phyloP scores from a whole-genome alignment of 2,888 invertebrate species.

The Drosophila dives region DNA sequence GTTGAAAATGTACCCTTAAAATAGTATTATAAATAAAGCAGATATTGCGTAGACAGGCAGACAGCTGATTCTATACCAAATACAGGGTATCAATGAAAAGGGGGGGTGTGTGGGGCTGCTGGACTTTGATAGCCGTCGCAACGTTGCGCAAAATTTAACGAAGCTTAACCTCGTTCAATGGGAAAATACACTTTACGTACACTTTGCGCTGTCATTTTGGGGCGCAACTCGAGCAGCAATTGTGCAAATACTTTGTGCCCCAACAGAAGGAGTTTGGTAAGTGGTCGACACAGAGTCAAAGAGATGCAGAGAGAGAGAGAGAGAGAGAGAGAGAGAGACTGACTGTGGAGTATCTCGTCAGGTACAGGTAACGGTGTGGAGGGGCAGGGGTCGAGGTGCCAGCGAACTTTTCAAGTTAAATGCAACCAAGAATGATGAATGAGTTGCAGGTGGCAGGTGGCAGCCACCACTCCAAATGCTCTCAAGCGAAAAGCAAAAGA shows the following conservation, averaged over 20 bases:
- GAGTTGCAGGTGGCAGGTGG: conserved; percentile 53
- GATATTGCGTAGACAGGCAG: background rate
- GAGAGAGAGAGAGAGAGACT: no score
- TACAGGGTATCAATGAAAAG: background rate
- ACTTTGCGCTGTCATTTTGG: conserved; percentile 81
- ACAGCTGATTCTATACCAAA: no score
- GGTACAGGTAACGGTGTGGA: no score
- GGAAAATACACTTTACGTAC: conserved; percentile 77
- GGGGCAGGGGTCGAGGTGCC: background rate
- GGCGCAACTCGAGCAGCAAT: conserved; percentile 75
- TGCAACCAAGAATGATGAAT: conserved; percentile 78
- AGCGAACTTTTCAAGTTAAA: conserved; percentile 63
- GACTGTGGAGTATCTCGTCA: no score
- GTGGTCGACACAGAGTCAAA: conserved; percentile 21
- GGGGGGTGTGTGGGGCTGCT: background rate
- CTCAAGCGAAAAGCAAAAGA: conserved; percentile 1
- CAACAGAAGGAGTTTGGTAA: conserved; percentile 39
- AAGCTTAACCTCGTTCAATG: conserved; percentile 82
- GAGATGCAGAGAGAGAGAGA: background rate
- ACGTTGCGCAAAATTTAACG: conserved; percentile 75
- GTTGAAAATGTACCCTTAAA: background rate
- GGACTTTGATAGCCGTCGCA: conserved; percentile 11
- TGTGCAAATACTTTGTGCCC: conserved; percentile 78
- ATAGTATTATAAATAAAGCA: background rate
- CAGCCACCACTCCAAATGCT: conserved; percentile 4